These are phyloP conservation scores for Cassiopea xamachana DNA, from an alignment of 30 jellyfish, hydroid and myxozoan genomes.

Conservation along the genomic window DNA sequence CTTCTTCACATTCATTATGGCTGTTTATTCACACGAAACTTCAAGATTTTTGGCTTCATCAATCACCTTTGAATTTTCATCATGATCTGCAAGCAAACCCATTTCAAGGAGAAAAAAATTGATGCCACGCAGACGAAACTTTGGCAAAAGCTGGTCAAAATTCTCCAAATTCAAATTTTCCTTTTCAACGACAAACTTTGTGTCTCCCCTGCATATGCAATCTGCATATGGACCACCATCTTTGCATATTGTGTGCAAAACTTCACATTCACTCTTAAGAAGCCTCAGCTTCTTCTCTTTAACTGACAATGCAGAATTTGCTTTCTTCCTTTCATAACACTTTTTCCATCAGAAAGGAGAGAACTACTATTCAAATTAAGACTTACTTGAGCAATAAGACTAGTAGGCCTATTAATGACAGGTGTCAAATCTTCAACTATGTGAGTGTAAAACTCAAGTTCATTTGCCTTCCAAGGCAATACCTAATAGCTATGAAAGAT, in stretches of 20 bases:
- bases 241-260: constrained; percentile 50
- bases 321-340: constrained; percentile 4
- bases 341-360: too few relatives aligned
- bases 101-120: constrained; percentile 31
- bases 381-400: too few relatives aligned
- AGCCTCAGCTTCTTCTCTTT: constrained; percentile 52
- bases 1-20: neutral
- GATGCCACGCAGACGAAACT: constrained; percentile 57
- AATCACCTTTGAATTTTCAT: neutral
- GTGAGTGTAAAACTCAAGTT: too few relatives aligned
- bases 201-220: constrained; percentile 41
- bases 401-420: too few relatives aligned
- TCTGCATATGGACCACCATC: constrained; percentile 51
- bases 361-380: too few relatives aligned
- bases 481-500: too few relatives aligned
- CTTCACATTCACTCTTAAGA: constrained; percentile 45
- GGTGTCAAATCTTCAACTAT: too few relatives aligned
- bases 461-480: too few relatives aligned
- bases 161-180: constrained; percentile 29
- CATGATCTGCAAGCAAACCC: constrained; percentile 26
- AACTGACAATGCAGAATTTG: constrained; percentile 33
- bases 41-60: neutral
- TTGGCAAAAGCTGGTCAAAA: neutral
- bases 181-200: constrained; percentile 26
- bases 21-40: neutral